A percentile compares a stretch with the other conserved stretches of the same genome.
These are phyloP conservation scores for Rotaria socialis DNA, from an alignment of 2,888 invertebrate species.

Conservation along the genomic window DNA sequence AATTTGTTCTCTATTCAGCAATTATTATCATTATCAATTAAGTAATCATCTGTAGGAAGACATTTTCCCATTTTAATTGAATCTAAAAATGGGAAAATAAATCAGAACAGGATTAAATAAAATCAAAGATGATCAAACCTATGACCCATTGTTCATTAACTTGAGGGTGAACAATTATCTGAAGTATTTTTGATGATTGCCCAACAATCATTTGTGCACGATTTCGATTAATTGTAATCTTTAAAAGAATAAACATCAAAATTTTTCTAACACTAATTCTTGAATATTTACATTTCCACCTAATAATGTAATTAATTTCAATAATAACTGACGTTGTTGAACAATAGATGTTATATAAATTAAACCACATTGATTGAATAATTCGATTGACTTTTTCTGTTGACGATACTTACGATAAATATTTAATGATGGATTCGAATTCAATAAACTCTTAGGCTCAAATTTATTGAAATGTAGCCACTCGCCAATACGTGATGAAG, in stretches of 20 bases:
- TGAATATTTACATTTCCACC: neutral
- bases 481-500: neutral
- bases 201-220: constrained; percentile 24
- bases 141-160: constrained; percentile 25
- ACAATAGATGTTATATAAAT: constrained; percentile 25
- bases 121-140: neutral
- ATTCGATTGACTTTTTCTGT: neutral
- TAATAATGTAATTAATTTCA: neutral
- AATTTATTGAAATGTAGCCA: neutral
- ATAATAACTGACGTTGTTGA: neutral
- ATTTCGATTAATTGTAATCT: neutral
- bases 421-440: neutral
- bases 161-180: neutral
- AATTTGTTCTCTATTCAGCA: neutral
- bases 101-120: neutral
- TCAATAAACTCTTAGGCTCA: neutral
- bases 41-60: neutral
- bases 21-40: neutral
- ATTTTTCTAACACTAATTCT: neutral
- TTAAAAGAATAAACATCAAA: neutral
- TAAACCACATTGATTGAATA: neutral
- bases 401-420: constrained; percentile 12
- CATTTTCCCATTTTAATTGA: neutral
- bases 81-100: neutral
- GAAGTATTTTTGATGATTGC: constrained; percentile 4